phyloP scores from a whole-genome alignment of 2,888 invertebrate species.

The Pyralis farinalis region DNA sequence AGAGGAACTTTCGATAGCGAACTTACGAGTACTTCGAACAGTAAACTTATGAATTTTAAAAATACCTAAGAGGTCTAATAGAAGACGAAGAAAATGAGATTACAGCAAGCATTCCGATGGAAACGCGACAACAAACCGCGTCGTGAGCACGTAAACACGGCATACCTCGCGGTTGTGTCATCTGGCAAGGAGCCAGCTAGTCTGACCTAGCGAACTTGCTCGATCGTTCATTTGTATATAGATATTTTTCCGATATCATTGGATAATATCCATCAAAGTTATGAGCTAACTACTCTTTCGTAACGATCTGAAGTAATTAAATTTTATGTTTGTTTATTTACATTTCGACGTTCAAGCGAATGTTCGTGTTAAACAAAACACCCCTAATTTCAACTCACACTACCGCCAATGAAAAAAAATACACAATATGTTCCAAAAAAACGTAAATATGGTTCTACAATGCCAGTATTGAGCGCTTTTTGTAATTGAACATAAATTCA shows the following conservation, averaged over 20 bases:
- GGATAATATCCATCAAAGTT: neutral
- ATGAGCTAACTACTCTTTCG: neutral
- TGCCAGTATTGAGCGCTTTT: too few species aligned
- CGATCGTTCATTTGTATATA: constrained; percentile 13
- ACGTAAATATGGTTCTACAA: too few species aligned
- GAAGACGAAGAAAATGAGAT: constrained; percentile 25
- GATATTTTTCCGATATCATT: constrained; percentile 8
- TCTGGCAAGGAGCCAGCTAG: constrained; percentile 55
- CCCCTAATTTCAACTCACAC: too few species aligned
- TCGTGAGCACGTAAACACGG: constrained; percentile 59
- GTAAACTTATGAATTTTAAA: too few species aligned
- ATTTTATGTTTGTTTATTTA: constrained; percentile 6
- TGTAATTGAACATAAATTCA: too few species aligned
- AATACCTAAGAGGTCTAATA: neutral
- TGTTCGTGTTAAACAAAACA: too few species aligned
- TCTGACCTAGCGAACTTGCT: constrained; percentile 67
- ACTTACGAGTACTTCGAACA: too few species aligned
- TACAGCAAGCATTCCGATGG: constrained; percentile 29
- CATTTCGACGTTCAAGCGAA: too few species aligned
- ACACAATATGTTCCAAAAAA: too few species aligned
- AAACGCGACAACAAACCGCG: constrained; percentile 49
- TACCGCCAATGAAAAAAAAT: too few species aligned
- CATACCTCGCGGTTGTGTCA: constrained; percentile 69
- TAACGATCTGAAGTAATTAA: neutral
- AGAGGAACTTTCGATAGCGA: too few species aligned